Evolutionary conservation across 2,113 vertebrate species (phyloP).

Genomic region (Callopanchax toddi): DNA sequence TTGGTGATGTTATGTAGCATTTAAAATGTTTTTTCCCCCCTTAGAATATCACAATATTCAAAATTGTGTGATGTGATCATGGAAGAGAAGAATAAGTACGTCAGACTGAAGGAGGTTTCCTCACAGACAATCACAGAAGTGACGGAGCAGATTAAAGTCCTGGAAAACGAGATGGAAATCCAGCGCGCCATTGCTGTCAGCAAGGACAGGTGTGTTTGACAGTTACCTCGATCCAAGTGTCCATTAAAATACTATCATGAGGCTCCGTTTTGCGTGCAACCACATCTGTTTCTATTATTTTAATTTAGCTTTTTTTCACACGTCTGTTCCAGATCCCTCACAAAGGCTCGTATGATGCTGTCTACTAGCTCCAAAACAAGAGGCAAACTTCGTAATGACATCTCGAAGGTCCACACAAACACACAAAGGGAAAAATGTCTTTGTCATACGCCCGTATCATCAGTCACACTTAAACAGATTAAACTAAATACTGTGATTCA

Average conservation of each 20-base stretch:
- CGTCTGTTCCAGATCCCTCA: slow-evolving; percentile 69
- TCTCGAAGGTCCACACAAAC: slow-evolving; percentile 64
- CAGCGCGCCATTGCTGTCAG: slow-evolving; percentile 75
- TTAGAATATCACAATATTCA: slow-evolving; percentile 82
- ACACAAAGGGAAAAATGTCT: not conserved
- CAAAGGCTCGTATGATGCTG: slow-evolving; percentile 80
- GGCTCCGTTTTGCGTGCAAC: not conserved
- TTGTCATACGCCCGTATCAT: not conserved
- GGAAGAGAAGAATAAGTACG: slow-evolving; percentile 86
- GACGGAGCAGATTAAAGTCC: slow-evolving; percentile 78
- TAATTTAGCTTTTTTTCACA: rapidly evolving
- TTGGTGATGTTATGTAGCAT: too few species aligned
- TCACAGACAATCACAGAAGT: slow-evolving; percentile 83
- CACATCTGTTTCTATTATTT: not conserved
- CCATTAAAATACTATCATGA: not conserved
- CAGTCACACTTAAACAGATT: slow-evolving; percentile 3
- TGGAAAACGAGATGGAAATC: slow-evolving; percentile 85
- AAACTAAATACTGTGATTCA: not conserved
- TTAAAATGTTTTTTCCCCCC: slow-evolving; percentile 3
- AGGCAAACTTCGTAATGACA: slow-evolving; percentile 80
- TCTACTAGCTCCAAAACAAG: slow-evolving; percentile 76
- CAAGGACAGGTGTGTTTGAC: slow-evolving; percentile 84
- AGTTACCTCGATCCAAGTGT: not conserved
- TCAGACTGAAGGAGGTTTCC: slow-evolving; percentile 81
- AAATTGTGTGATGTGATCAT: slow-evolving; percentile 79